Base-by-base conservation (phyloP, 2,888 invertebrate species). In the Agriopis aurantiaria region DNA sequence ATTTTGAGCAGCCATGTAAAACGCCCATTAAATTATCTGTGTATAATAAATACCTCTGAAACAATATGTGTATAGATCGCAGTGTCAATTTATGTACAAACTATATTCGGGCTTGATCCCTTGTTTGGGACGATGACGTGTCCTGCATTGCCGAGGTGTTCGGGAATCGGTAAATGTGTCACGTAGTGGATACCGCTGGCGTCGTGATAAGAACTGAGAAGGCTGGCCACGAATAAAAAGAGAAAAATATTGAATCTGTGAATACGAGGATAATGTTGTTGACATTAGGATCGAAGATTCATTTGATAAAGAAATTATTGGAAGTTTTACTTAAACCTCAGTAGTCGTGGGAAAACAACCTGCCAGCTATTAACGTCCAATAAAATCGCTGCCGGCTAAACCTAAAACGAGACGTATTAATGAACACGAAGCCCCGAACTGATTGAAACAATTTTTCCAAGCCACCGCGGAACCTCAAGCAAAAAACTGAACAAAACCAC, bases 391-490 rank as follows among this genome's bases (percentile, higher is more conserved):
- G 68, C 57, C 60, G 76, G 71, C 68, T 75, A 76, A 78, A 68
- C 77, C 78, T 62, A 74, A 84, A 85, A 80, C 68, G 78, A 77
- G 78, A 80, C 79, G 77, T 79, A 80, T 80, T 80, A 82, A 85
- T 80, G 79, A 85, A 82, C 83, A 85, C 82, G 83, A 85, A 85
- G 65, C 75, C 68, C 75, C 69, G 71, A 81, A 82, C 82, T 78
- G 82, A 80, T 81, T 83, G 80, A 87, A 89, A 86, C 85, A 87
- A 85, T 85, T 87, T 84, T 86, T 80, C 81, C 78, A 77, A 81
- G 84, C 88, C 88, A 84, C 88, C 89, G 81, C 78, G 78, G 71
- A 86, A 85, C 88, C 88, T 85, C 87, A 87, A 85, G 80, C 82
- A 86, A 88, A 89, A 89, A 90, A 82, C 76, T 60, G 74, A 79